Base-by-base conservation (phyloP, 2,888 invertebrate species). In the Aproaerema taeniolella region DNA sequence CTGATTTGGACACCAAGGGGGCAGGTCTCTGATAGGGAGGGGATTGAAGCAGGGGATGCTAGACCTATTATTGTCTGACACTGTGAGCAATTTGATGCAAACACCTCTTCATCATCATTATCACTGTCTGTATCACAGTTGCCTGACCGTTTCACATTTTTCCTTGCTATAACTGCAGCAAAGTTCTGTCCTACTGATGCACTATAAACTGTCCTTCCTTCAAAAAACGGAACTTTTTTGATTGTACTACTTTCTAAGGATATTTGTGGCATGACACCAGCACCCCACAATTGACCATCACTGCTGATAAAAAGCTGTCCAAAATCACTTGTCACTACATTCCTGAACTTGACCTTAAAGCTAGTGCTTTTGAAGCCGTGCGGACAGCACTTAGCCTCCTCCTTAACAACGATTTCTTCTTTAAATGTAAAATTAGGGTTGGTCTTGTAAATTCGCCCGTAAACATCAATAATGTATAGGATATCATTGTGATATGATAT, bases 121-220 rank as follows among this genome's bases (percentile, higher is more conserved):
- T 91, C 89, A 62, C 89, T 86, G 42, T 90, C 89, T 28, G 89
- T 89, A 52, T 91, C 91, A 61, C 87, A 88, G 50, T 81, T 81
- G 2, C 75, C 76, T 35, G 82, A 82, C 42, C 63, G 63, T 51
- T 72, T 79, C 8, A 87, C 88, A 67, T 88, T 87, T 66, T 91
- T 92, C 46, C 90, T 88, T n/a, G 90, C 89, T 55, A 93, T 88
- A 34, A 91, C 91, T 59, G 92, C 91, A 63, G 91, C 95, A 87
- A 92, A 95, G 61, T 93, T 91, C 42, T 88, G 88, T 4, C 96
- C 96, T 41, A 95, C 91, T 6, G 90, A 90, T 31, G 94, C 88
- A 62, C 91, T 90, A 35, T 91, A 88, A 13, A 95, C 89, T 44
- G 88, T 88, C 52, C 92, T 81, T 5, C 91, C 91, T 56, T 91